phyloP scores from a whole-genome alignment of 2,797 vertebrate species.

The Cyclura pinguis region DNA sequence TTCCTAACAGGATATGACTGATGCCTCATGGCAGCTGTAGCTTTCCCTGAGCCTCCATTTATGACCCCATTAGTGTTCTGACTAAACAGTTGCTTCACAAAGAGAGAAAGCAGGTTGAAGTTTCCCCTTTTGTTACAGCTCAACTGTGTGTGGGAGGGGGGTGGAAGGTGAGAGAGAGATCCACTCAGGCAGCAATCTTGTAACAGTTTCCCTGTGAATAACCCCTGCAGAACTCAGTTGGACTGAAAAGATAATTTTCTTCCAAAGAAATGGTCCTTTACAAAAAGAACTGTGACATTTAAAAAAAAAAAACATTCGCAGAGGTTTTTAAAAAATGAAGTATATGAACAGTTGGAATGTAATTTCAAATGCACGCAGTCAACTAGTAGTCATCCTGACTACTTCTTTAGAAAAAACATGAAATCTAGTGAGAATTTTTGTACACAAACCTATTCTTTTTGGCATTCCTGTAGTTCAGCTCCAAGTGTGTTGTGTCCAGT shows the following conservation, averaged over 20 bases:
- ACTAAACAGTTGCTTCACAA: constrained; percentile 21
- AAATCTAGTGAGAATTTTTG: not conserved
- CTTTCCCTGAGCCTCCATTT: constrained; percentile 46
- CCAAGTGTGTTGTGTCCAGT: not conserved
- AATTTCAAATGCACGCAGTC: too few relatives aligned
- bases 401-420: not conserved
- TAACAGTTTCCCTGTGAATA: not conserved
- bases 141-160: not conserved
- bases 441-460: not conserved
- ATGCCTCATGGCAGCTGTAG: constrained; percentile 15
- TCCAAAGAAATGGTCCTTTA: constrained; percentile 3
- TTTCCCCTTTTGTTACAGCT: not conserved
- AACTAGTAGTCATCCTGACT: too few relatives aligned
- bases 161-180: not conserved
- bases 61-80: constrained; percentile 43
- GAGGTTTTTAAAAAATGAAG: too few relatives aligned
- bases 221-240: not conserved
- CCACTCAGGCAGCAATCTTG: not conserved
- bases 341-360: too few relatives aligned
- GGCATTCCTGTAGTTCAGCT: not conserved
- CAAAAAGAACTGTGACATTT: not conserved
- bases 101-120: accelerated
- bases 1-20: constrained; percentile 49
- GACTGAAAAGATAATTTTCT: not conserved
- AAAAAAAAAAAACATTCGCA: constrained; percentile 12